Evolutionary conservation across 2,797 vertebrate species (phyloP), one percentile per base, ranked within the genome.

Genomic region (Gobio occitaniae): DNA sequence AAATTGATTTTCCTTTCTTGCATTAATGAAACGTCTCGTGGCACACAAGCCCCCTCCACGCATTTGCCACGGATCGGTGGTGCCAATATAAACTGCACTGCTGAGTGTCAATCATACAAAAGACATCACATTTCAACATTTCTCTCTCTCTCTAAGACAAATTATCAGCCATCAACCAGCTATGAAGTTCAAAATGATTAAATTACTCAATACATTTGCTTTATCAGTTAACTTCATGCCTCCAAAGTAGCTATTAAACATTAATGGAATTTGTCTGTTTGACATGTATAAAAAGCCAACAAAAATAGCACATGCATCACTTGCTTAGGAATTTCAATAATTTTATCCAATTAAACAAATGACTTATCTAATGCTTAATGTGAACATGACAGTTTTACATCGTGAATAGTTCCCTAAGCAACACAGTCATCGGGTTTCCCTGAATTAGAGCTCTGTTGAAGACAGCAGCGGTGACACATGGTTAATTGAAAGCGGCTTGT

Each of bases 1-100:
- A 87, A 89, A 93, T 93, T 82, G 90, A 94, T 93, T 94, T 89
- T 86, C 89, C 86, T 90, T 88, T 87, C 89, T 87, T 12, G 63
- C 50, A 82, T 87, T 93, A 93, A 94, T 93, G 89, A 93, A 92
- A 85, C 88, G 91, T 90, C 93, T 48, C n/a, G 12, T 25, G 52
- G 3, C 65, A 56, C n/a, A 68, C 66, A 70, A n/a, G 13, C 69
- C 68, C 32, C 36, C 48, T 38, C 16, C 65, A 8, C 3, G 13
- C 66, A 59, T 70, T 29, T 17, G 25, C n/a, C 36, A 70, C 65
- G 16, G 63, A 78, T 69, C 36, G 13, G 32, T 13, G 25, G 38
- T 25, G 17, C 41, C 17, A 5, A 76, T 47, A 76, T 76, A 84
- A 84, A 84, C 47, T 38, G 4, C 8, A 56, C 50, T 47, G n/a